These are phyloP conservation scores for Acridotheres tristis DNA, from an alignment of 2,797 vertebrate genomes.

Conservation along the genomic window DNA sequence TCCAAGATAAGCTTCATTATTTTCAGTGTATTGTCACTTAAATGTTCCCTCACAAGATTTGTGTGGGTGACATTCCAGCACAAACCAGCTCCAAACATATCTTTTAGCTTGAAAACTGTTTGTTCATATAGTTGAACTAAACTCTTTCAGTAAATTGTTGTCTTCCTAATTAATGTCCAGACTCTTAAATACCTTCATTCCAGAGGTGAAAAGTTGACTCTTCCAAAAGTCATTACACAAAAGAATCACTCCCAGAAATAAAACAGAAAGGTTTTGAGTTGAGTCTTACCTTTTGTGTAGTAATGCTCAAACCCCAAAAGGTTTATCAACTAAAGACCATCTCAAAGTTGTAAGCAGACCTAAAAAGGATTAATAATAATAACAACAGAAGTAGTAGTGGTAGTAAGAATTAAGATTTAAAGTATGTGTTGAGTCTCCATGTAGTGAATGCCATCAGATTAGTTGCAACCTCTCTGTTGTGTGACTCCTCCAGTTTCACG, in stretches of 20 bases:
- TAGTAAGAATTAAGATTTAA: neutral
- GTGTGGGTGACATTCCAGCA: constrained; percentile 59
- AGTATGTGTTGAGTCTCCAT: neutral
- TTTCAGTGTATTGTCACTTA: constrained; percentile 48
- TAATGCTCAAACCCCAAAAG: neutral
- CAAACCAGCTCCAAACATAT: constrained; percentile 41
- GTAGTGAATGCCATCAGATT: neutral
- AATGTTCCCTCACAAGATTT: constrained; percentile 47
- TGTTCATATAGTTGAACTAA: neutral
- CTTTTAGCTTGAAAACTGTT: constrained; percentile 39
- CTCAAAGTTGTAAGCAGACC: neutral
- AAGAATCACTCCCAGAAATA: neutral
- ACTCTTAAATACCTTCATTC: neutral
- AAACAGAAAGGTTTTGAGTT: neutral
- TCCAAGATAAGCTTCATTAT: constrained; percentile 31
- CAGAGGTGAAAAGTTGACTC: neutral
- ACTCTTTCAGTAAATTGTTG: neutral
- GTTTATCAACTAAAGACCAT: neutral
- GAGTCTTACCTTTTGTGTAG: neutral
- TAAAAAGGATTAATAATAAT: neutral
- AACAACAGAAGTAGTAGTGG: neutral
- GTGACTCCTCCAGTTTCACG: neutral
- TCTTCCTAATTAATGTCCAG: constrained; percentile 28
- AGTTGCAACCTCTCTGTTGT: neutral
- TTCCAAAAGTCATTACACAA: neutral